Percentiles rank a stretch among this genome's conserved stretches.
Evolutionary conservation across 1,140 invertebrate species (phyloP).

Genomic region (Drusus annulatus): DNA sequence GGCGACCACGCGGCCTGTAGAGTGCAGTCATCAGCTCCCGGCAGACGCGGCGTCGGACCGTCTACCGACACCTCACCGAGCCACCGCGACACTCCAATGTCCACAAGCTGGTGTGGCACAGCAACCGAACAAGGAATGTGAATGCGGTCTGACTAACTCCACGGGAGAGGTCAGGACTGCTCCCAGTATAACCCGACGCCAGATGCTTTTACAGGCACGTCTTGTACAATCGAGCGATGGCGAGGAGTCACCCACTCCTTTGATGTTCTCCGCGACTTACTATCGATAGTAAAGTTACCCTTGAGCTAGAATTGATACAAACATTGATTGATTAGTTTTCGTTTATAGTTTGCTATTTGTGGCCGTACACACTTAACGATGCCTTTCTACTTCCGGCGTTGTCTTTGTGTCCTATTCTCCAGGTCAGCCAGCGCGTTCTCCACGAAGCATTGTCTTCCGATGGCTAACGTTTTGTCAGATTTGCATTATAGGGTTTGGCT

Average conservation of each 20-base stretch:
- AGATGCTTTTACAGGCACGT: background rate
- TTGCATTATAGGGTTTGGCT: no score
- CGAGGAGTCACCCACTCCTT: background rate
- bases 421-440: no score
- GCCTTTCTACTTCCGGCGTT: no score
- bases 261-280: background rate
- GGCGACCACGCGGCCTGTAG: no score
- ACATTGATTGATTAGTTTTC: background rate
- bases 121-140: slow-evolving; percentile 3
- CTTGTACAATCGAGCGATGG: background rate
- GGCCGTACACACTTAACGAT: no score
- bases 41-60: background rate
- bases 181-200: background rate
- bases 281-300: slow-evolving; percentile 5
- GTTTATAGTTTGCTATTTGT: no score
- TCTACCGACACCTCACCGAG: slow-evolving; percentile 3
- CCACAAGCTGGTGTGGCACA: background rate
- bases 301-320: background rate
- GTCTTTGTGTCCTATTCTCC: no score
- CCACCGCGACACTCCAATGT: background rate
- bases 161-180: slow-evolving; percentile 30
- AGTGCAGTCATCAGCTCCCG: no score
- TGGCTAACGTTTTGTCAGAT: no score
- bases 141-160: slow-evolving; percentile 28
- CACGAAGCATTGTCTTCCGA: no score